Evolutionary conservation across 1,140 invertebrate genomes (phyloP).

Genomic region (Steinernema feltiae): DNA sequence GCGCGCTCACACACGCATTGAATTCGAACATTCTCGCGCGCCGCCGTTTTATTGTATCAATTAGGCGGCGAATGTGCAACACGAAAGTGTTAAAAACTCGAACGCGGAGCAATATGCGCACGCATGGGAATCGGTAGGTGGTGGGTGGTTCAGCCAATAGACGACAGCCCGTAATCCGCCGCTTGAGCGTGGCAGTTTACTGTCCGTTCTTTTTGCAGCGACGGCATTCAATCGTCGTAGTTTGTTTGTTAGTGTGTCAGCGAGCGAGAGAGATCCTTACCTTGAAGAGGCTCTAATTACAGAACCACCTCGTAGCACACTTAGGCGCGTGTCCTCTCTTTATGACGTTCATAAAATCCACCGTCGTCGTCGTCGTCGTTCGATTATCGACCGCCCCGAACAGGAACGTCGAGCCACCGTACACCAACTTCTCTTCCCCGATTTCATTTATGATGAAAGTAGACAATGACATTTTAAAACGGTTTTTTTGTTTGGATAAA

Average conservation of each 20-base stretch:
- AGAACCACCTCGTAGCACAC: not conserved
- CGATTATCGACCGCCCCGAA: not conserved
- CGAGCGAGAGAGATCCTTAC: no score
- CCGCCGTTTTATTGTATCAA: conserved; percentile 12
- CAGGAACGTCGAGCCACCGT: no score
- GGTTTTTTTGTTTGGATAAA: no score
- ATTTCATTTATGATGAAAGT: no score
- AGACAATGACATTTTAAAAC: no score
- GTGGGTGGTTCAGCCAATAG: no score
- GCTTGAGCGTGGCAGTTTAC: no score
- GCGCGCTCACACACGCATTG: not conserved
- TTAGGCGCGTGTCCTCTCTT: conserved; percentile 2
- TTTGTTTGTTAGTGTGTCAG: no score
- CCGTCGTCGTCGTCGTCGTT: not conserved
- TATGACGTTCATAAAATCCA: conserved; percentile 5
- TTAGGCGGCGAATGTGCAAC: conserved; percentile 5
- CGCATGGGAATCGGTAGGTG: not conserved
- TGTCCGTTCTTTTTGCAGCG: no score
- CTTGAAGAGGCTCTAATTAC: conserved; percentile 11
- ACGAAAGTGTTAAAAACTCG: conserved; percentile 7
- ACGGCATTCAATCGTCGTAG: no score
- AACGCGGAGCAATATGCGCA: not conserved
- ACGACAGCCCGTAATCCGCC: no score
- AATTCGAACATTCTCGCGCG: not conserved
- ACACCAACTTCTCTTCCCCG: no score